Conservation (phyloP, 2,113 vertebrate species). For the Alces alces region DNA sequence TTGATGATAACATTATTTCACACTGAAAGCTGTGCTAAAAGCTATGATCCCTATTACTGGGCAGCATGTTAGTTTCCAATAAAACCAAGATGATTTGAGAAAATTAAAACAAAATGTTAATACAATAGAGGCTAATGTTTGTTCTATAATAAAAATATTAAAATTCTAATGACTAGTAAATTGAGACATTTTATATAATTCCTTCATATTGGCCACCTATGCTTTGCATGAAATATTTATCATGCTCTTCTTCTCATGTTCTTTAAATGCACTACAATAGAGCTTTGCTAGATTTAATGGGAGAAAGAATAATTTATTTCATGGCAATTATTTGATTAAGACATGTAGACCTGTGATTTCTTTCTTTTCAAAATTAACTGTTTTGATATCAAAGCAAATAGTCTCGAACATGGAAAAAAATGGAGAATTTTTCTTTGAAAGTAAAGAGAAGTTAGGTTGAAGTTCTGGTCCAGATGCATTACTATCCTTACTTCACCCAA, state of each 20-base stretch:
- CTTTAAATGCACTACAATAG: not conserved
- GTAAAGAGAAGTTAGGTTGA: not conserved
- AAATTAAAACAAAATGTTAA: slow-evolving; percentile 47
- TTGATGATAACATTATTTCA: slow-evolving; percentile 26
- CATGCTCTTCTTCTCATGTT: not conserved
- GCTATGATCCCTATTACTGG: slow-evolving; percentile 20
- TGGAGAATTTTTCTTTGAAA: not conserved
- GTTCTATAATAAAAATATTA: slow-evolving; percentile 48
- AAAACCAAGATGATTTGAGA: slow-evolving; percentile 48
- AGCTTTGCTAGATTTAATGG: not conserved
- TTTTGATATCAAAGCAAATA: not conserved
- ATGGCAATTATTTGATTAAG: not conserved
- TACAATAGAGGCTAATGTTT: not conserved
- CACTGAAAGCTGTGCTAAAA: slow-evolving; percentile 55
- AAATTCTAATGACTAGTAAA: slow-evolving; percentile 27
- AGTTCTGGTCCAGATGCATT: not conserved
- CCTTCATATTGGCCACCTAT: not conserved
- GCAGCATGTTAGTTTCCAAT: slow-evolving; percentile 12
- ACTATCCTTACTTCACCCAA: not conserved
- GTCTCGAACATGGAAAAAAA: not conserved
- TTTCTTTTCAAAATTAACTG: not conserved
- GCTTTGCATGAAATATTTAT: not conserved
- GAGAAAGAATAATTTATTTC: not conserved
- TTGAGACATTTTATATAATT: not conserved
- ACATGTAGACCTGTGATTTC: not conserved